Evolutionary conservation across 2,797 vertebrate genomes (phyloP).

Genomic region (Thamnophis elegans): DNA sequence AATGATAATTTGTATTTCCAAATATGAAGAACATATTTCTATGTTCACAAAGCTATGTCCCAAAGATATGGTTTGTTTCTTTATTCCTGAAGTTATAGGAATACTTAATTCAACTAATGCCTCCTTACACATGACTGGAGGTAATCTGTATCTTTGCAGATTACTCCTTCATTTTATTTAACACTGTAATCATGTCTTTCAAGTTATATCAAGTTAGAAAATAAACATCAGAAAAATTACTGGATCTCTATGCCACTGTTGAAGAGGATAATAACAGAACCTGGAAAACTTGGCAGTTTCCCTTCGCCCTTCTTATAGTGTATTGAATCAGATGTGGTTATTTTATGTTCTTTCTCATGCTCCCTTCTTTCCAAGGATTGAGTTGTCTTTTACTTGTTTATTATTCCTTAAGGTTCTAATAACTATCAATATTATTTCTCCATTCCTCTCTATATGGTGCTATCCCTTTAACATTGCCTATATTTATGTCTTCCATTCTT

Average conservation of each 20-base stretch:
- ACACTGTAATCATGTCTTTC: not conserved
- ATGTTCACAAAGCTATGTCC: no score
- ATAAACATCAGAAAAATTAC: not conserved
- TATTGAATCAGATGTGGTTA: not conserved
- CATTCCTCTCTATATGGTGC: not conserved
- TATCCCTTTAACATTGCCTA: not conserved
- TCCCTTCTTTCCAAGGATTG: not conserved
- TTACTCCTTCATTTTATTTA: not conserved
- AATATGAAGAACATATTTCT: not conserved
- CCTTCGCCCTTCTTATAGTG: not conserved
- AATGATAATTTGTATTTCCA: not conserved
- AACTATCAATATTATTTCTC: not conserved
- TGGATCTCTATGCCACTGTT: not conserved
- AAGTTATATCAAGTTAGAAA: not conserved
- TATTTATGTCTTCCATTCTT: not conserved
- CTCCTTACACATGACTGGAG: not conserved
- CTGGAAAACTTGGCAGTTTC: not conserved
- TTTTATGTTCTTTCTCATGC: not conserved
- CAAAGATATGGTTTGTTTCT: not conserved
- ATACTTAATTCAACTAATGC: not conserved
- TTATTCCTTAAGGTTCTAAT: not conserved
- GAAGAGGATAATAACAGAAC: not conserved
- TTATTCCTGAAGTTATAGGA: not conserved
- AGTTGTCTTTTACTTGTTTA: not conserved
- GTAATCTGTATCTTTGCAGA: not conserved